Conservation (phyloP, 1,140 invertebrate genomes). For the Belonocnema kinseyi region DNA sequence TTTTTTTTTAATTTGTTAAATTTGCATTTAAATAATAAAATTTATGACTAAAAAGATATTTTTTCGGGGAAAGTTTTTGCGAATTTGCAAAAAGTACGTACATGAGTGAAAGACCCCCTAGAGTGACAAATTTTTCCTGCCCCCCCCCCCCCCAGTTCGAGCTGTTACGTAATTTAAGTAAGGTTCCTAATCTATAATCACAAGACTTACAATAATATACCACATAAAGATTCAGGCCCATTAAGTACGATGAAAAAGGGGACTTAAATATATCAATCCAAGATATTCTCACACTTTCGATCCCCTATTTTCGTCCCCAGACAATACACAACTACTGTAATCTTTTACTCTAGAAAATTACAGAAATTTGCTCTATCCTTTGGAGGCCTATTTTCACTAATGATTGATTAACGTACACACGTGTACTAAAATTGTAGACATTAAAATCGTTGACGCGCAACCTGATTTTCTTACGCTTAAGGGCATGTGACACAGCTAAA, state of each 20-base stretch:
- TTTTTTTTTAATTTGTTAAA: too few species aligned
- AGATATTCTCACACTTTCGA: background rate
- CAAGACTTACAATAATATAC: slow-evolving; percentile 7
- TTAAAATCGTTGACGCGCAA: background rate
- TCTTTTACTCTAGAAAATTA: background rate
- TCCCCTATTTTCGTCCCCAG: background rate
- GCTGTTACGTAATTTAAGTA: too few species aligned
- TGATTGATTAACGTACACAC: slow-evolving; percentile 11
- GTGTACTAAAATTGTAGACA: background rate
- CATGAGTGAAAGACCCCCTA: too few species aligned
- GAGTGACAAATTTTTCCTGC: too few species aligned
- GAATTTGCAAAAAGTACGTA: too few species aligned
- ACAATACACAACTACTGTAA: background rate
- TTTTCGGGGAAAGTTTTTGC: too few species aligned
- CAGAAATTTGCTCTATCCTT: background rate
- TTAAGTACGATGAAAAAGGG: background rate
- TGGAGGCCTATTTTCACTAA: slow-evolving; percentile 9
- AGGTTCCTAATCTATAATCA: background rate
- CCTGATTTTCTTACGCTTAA: background rate
- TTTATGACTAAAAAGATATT: too few species aligned
- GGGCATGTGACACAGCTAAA: too few species aligned
- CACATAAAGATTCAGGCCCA: background rate
- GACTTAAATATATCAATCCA: too few species aligned
- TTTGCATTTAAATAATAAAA: too few species aligned
- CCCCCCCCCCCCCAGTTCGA: too few species aligned